Conservation (phyloP, 2,888 invertebrate genomes). For the Rhimphoctona megacephalus region DNA sequence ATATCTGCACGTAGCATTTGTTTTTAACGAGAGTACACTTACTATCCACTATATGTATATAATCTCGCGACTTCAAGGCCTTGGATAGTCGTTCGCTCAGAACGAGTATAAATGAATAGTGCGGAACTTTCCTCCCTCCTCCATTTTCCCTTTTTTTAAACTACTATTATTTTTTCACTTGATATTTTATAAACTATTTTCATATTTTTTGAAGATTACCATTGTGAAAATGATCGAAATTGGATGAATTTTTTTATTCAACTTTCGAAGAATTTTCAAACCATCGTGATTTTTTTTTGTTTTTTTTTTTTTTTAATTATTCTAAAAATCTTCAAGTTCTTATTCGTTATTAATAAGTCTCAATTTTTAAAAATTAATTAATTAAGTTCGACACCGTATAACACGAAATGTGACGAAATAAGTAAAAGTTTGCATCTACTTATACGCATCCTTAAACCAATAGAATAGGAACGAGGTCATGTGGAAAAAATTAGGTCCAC, state of each 20-base stretch:
- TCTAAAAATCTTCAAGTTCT: too few relatives aligned
- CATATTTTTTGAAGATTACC: background rate
- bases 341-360: too few relatives aligned
- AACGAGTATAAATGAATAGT: conserved; percentile 52
- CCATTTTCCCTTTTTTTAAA: background rate
- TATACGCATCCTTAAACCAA: background rate
- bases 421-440: background rate
- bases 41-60: conserved; percentile 32
- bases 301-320: too few relatives aligned
- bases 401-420: background rate
- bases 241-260: too few relatives aligned
- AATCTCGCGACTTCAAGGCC: conserved; percentile 60
- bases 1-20: conserved; percentile 17
- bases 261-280: too few relatives aligned
- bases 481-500: conserved; percentile 39
- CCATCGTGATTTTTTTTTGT: too few relatives aligned
- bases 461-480: conserved; percentile 6
- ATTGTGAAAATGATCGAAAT: too few relatives aligned
- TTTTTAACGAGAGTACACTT: conserved; percentile 58
- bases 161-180: background rate
- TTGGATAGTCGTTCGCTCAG: conserved; percentile 62
- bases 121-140: conserved; percentile 42
- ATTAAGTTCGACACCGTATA: background rate
- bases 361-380: too few relatives aligned
- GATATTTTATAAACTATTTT: background rate